A percentile compares a stretch with the other conserved stretches of the same genome.
Evolutionary conservation across 2,113 vertebrate genomes (phyloP).

Genomic region (Zapus hudsonius): DNA sequence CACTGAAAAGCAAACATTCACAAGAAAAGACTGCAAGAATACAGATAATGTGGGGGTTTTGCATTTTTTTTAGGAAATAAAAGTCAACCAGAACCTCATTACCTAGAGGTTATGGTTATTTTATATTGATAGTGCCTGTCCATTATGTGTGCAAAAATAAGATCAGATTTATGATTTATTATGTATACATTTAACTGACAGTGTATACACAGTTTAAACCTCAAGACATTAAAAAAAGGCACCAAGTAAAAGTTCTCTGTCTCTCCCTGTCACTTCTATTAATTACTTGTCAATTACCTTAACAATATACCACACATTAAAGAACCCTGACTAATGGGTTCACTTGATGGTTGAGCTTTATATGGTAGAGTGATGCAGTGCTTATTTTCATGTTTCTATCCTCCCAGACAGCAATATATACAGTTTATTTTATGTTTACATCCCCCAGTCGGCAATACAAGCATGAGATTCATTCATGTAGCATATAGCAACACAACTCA

Average conservation of each 20-base stretch:
- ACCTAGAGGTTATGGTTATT: neutral
- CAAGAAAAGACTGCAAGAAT: conserved; percentile 25
- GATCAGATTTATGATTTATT: neutral
- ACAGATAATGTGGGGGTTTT: too few species aligned
- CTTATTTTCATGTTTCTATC: neutral
- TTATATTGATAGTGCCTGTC: neutral
- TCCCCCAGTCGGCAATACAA: neutral
- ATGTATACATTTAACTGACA: neutral
- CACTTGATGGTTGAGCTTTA: neutral
- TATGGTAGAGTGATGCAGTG: neutral
- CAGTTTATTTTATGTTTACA: neutral
- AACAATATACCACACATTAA: neutral
- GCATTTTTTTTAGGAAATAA: too few species aligned
- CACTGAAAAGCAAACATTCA: neutral
- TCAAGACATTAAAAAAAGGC: neutral
- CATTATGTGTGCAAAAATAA: conserved; percentile 42
- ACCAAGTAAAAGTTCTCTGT: neutral
- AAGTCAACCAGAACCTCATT: neutral
- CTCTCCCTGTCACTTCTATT: neutral
- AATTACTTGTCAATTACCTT: neutral
- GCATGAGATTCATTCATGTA: neutral
- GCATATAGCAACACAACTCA: neutral
- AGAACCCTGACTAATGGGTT: neutral
- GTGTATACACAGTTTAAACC: neutral
- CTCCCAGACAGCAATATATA: neutral